Base-by-base conservation (phyloP, 2,797 vertebrate genomes). In the Nannoperca australis region DNA sequence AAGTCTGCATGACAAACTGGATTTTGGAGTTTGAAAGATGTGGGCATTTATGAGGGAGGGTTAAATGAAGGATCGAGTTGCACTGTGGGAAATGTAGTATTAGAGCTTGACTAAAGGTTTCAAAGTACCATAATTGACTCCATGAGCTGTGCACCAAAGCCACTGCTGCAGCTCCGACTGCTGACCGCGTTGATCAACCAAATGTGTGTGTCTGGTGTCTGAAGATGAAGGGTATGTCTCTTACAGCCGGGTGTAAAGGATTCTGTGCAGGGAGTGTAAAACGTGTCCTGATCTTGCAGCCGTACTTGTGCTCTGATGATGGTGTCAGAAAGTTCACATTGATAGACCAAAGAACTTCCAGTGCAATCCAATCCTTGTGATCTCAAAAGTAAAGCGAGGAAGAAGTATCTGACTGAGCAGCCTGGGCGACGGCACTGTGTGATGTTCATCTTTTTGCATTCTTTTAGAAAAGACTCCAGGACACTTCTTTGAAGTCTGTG, bases 391-490 rank as follows among this genome's bases (percentile, higher is more conserved):
- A 56, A 67, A 72, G 45, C 0, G 1, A 32, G 58, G n/a, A 51
- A 36, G 56, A 59, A 22, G 17, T 38, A 50, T 71, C 53, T 0
- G 3, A 9, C 13, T 2, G 38, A 51, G 68, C 60, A 5, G 49
- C 81, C 50, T 7, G 7, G 68, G 49, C 75, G 65, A 70, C 6
- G 0, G 5, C 3, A 7, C 51, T 58, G 30, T 79, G 44, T 62
- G 50, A 87, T 73, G 45, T 38, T 73, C 61, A 73, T 83, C 67
- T 69, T 66, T 66, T 83, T 85, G 36, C 79, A 58, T 88, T 82
- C 75, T 70, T 70, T 75, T 36, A 96, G 95, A 95, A 91, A 89
- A 93, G 90, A 69, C 91, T 95, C 38, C 90, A 92, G 59, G 92
- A 95, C 14, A 51, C 81, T 3, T 91, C 90, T 82, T 85, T 86